Evolutionary conservation across 2,797 vertebrate species (phyloP).

Genomic region (Odontamblyopus lacepedii): DNA sequence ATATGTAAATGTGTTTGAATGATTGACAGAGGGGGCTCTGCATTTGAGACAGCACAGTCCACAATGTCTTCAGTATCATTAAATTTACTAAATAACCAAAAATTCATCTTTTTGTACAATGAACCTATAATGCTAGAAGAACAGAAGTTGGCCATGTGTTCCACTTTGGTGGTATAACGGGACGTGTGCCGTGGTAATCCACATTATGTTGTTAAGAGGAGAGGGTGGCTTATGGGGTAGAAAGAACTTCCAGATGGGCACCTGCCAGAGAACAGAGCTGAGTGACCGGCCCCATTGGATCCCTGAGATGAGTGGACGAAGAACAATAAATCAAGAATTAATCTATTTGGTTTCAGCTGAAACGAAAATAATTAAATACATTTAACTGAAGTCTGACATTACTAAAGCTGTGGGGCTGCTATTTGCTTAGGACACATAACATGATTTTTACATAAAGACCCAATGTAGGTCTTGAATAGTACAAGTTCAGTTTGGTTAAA

Average conservation of each 20-base stretch:
- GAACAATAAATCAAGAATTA: conserved; percentile 7
- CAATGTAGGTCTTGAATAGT: no score
- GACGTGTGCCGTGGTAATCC: conserved; percentile 46
- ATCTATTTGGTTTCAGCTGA: background rate
- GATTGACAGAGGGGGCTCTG: background rate
- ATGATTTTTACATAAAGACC: no score
- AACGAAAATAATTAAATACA: background rate
- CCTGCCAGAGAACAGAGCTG: conserved; percentile 22
- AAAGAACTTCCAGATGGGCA: conserved; percentile 42
- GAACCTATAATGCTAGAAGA: conserved; percentile 1
- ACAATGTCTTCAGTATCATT: background rate
- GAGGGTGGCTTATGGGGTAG: conserved; percentile 45
- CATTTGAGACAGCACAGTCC: background rate
- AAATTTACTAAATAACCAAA: background rate
- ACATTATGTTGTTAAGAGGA: conserved; percentile 51
- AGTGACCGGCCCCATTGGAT: background rate
- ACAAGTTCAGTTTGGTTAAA: background rate
- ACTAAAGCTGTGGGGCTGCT: background rate
- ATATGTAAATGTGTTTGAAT: conserved; percentile 3
- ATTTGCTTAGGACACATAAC: background rate
- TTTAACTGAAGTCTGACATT: background rate
- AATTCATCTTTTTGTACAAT: background rate
- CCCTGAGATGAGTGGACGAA: background rate
- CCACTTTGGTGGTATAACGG: conserved; percentile 39
- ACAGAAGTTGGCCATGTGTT: conserved; percentile 48